Conservation (phyloP, 2,113 vertebrate genomes). For the Plectropomus leopardus region DNA sequence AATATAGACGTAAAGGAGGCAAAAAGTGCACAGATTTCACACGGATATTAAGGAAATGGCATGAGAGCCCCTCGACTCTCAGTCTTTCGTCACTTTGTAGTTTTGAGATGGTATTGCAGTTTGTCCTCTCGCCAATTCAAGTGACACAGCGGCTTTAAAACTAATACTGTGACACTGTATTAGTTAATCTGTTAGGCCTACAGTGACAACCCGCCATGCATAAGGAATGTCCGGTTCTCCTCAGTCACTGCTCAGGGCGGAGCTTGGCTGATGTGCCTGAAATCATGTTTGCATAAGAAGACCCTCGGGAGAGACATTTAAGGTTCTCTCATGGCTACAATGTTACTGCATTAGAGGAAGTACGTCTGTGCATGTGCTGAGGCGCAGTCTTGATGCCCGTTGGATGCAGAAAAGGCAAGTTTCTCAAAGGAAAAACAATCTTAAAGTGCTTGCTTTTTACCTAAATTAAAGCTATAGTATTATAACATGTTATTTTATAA, state of each 20-base stretch:
- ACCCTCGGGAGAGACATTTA: conserved; percentile 65
- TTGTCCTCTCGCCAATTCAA: background rate
- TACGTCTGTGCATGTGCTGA: conserved; percentile 15
- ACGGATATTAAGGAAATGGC: background rate
- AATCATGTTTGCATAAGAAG: conserved; percentile 69
- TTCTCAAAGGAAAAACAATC: background rate
- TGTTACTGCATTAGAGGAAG: conserved; percentile 35
- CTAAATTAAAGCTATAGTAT: background rate
- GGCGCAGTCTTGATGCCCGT: background rate
- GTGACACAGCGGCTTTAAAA: conserved; percentile 12
- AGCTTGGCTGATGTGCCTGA: conserved; percentile 51
- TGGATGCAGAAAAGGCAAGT: background rate
- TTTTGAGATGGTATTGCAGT: background rate
- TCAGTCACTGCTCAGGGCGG: conserved; percentile 48
- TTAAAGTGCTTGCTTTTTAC: background rate
- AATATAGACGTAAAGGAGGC: background rate
- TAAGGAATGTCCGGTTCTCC: conserved; percentile 80
- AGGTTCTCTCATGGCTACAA: conserved; percentile 47
- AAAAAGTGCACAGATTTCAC: background rate
- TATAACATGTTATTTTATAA: conserved; percentile 10
- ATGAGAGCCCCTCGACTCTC: background rate
- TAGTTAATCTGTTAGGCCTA: conserved; percentile 69
- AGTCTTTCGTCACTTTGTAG: background rate
- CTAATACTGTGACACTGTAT: conserved; percentile 41
- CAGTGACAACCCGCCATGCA: conserved; percentile 77